A percentile compares a stretch with the other conserved stretches of the same genome.
These are phyloP conservation scores for Cydia pomonella DNA, from an alignment of 1,140 invertebrate genomes.

Conservation along the genomic window DNA sequence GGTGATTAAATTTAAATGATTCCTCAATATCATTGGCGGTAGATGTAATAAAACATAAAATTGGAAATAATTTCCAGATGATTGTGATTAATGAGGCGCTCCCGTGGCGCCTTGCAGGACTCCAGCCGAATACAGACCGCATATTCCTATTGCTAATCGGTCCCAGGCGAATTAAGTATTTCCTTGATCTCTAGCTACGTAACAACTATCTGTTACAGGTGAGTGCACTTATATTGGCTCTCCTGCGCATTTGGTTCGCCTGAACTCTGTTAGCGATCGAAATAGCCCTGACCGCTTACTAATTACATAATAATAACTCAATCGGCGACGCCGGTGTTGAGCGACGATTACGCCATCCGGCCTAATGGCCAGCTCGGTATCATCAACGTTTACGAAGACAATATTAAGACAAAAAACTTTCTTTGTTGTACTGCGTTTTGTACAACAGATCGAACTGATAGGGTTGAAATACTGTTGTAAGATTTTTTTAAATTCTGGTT, in stretches of 20 bases:
- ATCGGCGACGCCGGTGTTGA: conserved; percentile 54
- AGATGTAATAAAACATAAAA: conserved; percentile 65
- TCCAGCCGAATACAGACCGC: conserved; percentile 9
- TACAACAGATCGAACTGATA: background rate
- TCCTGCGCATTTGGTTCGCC: background rate
- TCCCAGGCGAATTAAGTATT: background rate
- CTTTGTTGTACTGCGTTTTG: background rate
- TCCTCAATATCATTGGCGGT: conserved; percentile 50
- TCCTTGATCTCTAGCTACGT: conserved; percentile 28
- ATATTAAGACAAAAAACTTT: background rate
- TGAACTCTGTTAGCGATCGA: background rate
- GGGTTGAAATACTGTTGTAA: background rate
- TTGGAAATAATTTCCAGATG: conserved; percentile 76
- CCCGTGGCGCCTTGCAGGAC: conserved; percentile 43
- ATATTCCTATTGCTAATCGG: background rate
- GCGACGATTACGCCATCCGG: conserved; percentile 42
- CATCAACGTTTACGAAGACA: conserved; percentile 1
- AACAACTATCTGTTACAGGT: conserved; percentile 36
- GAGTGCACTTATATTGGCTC: background rate
- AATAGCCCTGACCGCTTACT: conserved; percentile 50
- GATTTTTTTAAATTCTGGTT: background rate
- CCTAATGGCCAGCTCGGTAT: conserved; percentile 26
- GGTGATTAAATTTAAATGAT: conserved; percentile 11
- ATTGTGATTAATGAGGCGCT: conserved; percentile 76
- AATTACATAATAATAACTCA: conserved; percentile 74